Conservation (phyloP, 2,113 vertebrate species). For the Phoxinus phoxinus region DNA sequence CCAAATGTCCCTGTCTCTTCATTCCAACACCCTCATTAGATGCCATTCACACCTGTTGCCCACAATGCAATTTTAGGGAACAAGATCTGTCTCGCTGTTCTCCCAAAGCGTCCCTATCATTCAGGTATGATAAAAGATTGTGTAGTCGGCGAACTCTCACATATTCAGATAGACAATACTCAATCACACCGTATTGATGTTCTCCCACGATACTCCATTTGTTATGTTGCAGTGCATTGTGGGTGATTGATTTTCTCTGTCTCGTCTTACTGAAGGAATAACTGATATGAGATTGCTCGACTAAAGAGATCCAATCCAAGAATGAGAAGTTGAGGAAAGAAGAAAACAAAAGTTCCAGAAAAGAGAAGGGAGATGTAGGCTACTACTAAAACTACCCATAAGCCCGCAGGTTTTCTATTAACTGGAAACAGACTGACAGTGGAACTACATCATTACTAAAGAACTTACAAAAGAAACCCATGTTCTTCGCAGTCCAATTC, state of each 20-base stretch:
- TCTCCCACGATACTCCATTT: not conserved
- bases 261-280: not conserved
- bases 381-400: not conserved
- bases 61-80: conserved; percentile 18
- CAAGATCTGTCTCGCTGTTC: not conserved
- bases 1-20: not conserved
- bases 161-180: conserved; percentile 17
- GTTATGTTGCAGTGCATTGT: not conserved
- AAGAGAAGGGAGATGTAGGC: not conserved
- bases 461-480: not conserved
- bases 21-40: not conserved
- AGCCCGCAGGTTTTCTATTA: not conserved
- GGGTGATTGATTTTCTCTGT: not conserved
- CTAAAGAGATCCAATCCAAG: not conserved
- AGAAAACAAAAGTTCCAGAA: not conserved
- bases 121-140: not conserved
- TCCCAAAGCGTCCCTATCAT: conserved; percentile 5
- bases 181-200: conserved; percentile 24
- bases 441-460: not conserved
- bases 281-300: not conserved
- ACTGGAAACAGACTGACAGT: not conserved
- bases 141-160: not conserved
- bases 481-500: not conserved
- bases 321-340: not conserved
- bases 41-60: not conserved